Evolutionary conservation across 1,140 invertebrate genomes (phyloP), one percentile per base, ranked within the genome.

Genomic region (Scaptomyza pallida): DNA sequence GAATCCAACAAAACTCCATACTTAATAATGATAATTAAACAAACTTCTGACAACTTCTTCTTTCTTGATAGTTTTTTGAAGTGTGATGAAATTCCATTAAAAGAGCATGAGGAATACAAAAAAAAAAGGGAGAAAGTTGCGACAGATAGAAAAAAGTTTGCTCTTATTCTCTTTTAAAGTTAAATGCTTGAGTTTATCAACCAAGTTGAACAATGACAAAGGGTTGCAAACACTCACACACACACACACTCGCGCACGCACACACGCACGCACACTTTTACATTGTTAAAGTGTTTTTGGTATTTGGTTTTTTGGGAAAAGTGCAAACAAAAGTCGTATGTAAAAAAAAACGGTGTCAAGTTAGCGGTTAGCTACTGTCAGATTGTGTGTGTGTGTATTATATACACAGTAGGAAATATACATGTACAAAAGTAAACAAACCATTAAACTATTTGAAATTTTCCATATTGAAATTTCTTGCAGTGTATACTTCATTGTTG

Each of bases 171-270:
- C 13, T 45, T 82, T 82, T 68, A 78, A n/a, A 74, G 50, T 82
- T 82, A 75, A 78, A 82, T 75, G 64, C 63, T 56, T 65, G 23
- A 4, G 63, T 82, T 82, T 81, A 65, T 61, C 78, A 82, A 74
- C 50, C 55, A 65, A 21, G 2, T 21, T 21, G 70, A 59, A 77
- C 62, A 81, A 81, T 81, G 37, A 40, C 47, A 30, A 21, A 21
- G 21, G 21, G 19, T 40, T 35, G 26, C 43, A 40, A n/a, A 48
- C 30, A 40, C 16, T 26, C 12, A 54, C 13, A 54, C 16, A 44
- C 35, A n/a, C 6, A 43, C 6, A 23, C 33, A 43, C 16, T 37
- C 35, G 9, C 6, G 35, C 6, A 23, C 33, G 33, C 17, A 41
- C 54, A 13, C 21, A 23, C 33, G 43, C 26, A 52, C 48, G 41